These are phyloP conservation scores for Falco columbarius DNA, from an alignment of 2,797 vertebrate species.

Conservation along the genomic window DNA sequence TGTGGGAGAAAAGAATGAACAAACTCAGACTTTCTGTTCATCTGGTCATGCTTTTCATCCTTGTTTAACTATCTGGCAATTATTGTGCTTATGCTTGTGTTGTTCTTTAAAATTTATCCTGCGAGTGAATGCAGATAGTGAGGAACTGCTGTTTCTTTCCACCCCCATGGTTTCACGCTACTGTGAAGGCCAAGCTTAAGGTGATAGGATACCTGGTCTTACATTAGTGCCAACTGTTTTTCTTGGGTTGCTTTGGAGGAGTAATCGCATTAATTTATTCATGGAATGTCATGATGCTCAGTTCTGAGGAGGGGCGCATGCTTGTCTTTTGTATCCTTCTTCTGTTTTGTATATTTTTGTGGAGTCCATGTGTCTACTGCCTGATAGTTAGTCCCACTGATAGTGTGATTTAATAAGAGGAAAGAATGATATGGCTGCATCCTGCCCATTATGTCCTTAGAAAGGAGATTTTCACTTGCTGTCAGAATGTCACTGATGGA, in stretches of 20 bases:
- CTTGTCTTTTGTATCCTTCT: slow-evolving; percentile 55
- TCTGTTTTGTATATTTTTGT: slow-evolving; percentile 68
- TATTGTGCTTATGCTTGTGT: neutral
- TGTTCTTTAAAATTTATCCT: neutral
- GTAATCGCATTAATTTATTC: slow-evolving; percentile 64
- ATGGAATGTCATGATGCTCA: slow-evolving; percentile 20
- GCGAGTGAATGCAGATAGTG: neutral
- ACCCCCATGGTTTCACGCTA: neutral
- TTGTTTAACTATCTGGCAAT: slow-evolving; percentile 1
- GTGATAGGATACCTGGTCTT: slow-evolving; percentile 18
- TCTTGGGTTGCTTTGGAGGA: slow-evolving; percentile 44
- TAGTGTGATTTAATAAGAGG: slow-evolving; percentile 68
- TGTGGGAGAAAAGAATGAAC: slow-evolving; percentile 11
- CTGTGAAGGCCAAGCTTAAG: neutral
- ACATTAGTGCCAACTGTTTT: slow-evolving; percentile 54
- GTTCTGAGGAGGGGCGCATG: slow-evolving; percentile 8
- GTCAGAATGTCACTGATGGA: slow-evolving; percentile 70
- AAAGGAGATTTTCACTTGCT: slow-evolving; percentile 71
- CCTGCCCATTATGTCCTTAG: slow-evolving; percentile 73
- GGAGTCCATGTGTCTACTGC: slow-evolving; percentile 54
- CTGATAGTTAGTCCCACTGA: slow-evolving; percentile 69
- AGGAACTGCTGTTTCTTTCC: neutral
- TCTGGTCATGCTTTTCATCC: neutral
- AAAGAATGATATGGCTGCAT: slow-evolving; percentile 61
- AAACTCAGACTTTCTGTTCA: neutral